Conservation (phyloP, 2,113 vertebrate genomes). For the Entosphenus tridentatus region DNA sequence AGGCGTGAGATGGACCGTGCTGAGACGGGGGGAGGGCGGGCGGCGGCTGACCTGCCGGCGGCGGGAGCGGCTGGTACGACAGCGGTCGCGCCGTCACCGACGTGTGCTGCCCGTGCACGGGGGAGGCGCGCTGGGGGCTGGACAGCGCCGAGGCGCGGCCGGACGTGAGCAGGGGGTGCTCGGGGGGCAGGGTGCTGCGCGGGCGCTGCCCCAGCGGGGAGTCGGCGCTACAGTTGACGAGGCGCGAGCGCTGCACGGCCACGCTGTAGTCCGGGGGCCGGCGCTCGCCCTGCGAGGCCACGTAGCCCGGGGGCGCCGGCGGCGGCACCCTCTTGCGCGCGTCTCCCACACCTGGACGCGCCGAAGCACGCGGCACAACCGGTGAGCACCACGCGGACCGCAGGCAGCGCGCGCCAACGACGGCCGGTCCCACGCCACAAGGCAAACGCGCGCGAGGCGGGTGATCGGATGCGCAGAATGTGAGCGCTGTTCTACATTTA, state of each 20-base stretch:
- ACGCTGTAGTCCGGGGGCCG: constrained; percentile 86
- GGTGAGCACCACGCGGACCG: constrained; percentile 19
- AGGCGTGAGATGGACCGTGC: too few species aligned
- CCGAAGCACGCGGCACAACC: constrained; percentile 72
- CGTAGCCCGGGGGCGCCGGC: constrained; percentile 84
- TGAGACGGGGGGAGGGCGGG: too few species aligned
- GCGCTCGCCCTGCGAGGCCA: constrained; percentile 53
- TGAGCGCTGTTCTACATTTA: constrained; percentile 29
- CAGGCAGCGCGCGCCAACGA: too few species aligned
- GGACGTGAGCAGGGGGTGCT: constrained; percentile 20
- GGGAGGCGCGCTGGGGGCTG: constrained; percentile 24
- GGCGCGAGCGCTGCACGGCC: constrained; percentile 84
- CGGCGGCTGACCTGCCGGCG: too few species aligned
- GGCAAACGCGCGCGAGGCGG: constrained; percentile 30
- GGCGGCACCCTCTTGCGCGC: constrained; percentile 81
- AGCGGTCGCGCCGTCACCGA: background rate
- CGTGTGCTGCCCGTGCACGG: constrained; percentile 12
- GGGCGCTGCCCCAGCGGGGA: constrained; percentile 30
- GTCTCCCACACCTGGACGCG: constrained; percentile 80
- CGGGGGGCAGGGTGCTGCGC: constrained; percentile 14
- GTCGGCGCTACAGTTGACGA: constrained; percentile 35
- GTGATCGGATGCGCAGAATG: constrained; percentile 23
- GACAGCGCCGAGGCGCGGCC: constrained; percentile 26
- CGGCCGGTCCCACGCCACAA: too few species aligned
- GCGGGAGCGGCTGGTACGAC: background rate